Conservation (phyloP, 2,797 vertebrate genomes). For the Sebastiscus tertius region DNA sequence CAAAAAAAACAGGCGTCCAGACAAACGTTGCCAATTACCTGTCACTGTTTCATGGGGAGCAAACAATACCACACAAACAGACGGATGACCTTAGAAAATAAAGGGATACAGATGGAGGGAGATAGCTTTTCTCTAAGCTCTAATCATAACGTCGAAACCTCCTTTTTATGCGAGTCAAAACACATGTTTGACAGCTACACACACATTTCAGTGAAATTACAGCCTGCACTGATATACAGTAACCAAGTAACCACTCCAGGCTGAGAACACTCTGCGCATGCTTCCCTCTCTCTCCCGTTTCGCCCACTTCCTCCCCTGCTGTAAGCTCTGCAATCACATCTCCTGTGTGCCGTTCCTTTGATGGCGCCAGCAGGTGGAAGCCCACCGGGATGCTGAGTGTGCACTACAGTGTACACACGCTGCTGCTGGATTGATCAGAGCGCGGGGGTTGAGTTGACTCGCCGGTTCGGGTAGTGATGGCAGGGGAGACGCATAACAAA, state of each 20-base stretch:
- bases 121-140: neutral
- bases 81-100: constrained; percentile 17
- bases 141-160: neutral
- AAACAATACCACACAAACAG: constrained; percentile 28
- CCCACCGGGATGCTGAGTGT: constrained; percentile 60
- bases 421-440: constrained; percentile 63
- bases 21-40: constrained; percentile 39
- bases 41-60: constrained; percentile 33
- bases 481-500: constrained; percentile 57
- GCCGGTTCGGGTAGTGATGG: constrained; percentile 39
- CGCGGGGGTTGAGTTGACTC: constrained; percentile 46
- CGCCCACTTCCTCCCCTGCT: constrained; percentile 53
- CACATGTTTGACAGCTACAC: neutral
- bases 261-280: constrained; percentile 44
- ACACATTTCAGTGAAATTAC: constrained; percentile 32
- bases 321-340: constrained; percentile 66
- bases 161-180: constrained; percentile 9
- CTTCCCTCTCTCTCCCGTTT: constrained; percentile 44
- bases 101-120: constrained; percentile 10
- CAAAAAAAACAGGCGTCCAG: constrained; percentile 20
- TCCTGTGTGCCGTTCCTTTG: constrained; percentile 62
- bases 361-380: constrained; percentile 68
- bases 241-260: constrained; percentile 51
- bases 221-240: constrained; percentile 32
- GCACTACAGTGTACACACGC: constrained; percentile 31